These are phyloP conservation scores for Tenthredo livida DNA, from an alignment of 2,888 invertebrate species.

Conservation along the genomic window DNA sequence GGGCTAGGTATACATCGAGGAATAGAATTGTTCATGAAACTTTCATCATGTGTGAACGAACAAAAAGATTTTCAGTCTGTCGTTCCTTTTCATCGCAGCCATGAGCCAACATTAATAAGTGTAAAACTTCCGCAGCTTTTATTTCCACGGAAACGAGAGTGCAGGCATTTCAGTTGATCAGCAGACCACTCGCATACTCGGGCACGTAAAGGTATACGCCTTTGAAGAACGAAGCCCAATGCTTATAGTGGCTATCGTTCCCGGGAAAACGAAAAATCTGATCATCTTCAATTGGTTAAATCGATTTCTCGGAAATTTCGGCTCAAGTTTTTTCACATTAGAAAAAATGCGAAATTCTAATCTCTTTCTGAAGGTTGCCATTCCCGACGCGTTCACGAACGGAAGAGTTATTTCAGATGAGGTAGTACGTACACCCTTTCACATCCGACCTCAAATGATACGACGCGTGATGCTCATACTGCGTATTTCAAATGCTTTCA, in stretches of 20 bases:
- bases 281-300: background rate
- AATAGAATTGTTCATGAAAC: background rate
- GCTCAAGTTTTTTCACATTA: background rate
- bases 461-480: constrained; percentile 5
- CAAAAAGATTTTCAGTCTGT: background rate
- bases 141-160: background rate
- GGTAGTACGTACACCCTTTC: background rate
- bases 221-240: background rate
- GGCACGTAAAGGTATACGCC: background rate
- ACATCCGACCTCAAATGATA: background rate
- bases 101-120: background rate
- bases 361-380: background rate
- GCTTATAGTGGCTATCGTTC: background rate
- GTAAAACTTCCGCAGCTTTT: background rate
- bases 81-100: background rate
- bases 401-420: background rate
- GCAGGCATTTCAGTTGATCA: background rate
- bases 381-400: background rate
- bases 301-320: background rate
- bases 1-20: background rate
- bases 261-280: background rate
- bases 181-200: background rate
- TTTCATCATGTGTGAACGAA: background rate
- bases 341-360: background rate
- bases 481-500: constrained; percentile 38